Conservation (phyloP, 2,113 vertebrate genomes). For the Ctenomys sociabilis region DNA sequence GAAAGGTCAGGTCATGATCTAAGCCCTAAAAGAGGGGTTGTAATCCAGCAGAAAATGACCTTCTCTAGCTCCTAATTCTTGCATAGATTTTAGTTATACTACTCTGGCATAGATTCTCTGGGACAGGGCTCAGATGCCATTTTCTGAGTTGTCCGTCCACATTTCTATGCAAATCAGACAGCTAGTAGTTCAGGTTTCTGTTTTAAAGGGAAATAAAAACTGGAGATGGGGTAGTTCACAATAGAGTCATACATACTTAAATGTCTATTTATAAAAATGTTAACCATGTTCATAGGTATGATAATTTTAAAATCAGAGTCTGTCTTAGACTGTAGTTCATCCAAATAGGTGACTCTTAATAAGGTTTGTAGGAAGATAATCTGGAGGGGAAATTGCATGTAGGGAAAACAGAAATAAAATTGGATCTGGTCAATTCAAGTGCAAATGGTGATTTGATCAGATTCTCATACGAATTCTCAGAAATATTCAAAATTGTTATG, state of each 20-base stretch:
- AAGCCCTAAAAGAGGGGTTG: background rate
- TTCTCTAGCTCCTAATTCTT: conserved; percentile 29
- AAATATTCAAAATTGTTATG: conserved; percentile 54
- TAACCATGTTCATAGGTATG: background rate
- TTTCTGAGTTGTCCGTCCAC: conserved; percentile 61
- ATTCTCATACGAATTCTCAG: conserved; percentile 69
- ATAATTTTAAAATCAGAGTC: conserved; percentile 15
- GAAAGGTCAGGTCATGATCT: conserved; percentile 44
- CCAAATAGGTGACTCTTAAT: conserved; percentile 22
- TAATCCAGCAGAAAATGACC: conserved; percentile 57
- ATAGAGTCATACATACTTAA: conserved; percentile 13
- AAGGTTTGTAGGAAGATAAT: background rate
- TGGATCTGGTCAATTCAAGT: conserved; percentile 44
- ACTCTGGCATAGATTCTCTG: conserved; percentile 59
- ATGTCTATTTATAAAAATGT: background rate
- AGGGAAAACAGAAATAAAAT: conserved; percentile 39
- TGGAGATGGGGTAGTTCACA: conserved; percentile 12
- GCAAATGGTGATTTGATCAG: conserved; percentile 53
- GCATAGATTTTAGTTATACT: conserved; percentile 29
- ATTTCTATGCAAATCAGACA: conserved; percentile 62
- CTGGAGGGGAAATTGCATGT: background rate
- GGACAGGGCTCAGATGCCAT: conserved; percentile 50
- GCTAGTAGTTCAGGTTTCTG: conserved; percentile 66
- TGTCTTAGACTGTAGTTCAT: background rate
- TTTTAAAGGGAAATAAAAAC: conserved; percentile 73